Conservation (phyloP, 2,888 invertebrate genomes). For the Cynaeus angustus region DNA sequence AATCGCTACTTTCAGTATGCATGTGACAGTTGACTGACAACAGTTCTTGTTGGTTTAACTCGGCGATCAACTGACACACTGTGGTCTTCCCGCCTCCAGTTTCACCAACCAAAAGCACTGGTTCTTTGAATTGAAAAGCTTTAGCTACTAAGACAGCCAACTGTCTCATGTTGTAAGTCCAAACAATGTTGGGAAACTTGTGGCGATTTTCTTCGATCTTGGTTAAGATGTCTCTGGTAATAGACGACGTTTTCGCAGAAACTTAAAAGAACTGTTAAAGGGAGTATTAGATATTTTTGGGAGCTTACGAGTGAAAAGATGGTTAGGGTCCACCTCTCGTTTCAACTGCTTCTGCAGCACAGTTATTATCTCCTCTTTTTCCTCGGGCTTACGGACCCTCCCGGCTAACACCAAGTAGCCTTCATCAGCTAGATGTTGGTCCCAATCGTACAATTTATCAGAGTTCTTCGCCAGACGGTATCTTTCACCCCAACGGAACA, state of each 20-base stretch:
- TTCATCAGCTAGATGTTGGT: constrained; percentile 96
- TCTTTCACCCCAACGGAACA: constrained; percentile 97
- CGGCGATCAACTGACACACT: constrained; percentile 90
- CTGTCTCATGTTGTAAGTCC: constrained; percentile 94
- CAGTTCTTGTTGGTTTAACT: constrained; percentile 79
- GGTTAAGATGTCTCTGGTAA: constrained; percentile 83
- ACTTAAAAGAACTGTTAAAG: constrained; percentile 63
- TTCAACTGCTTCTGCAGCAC: constrained; percentile 88
- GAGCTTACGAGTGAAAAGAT: constrained; percentile 79
- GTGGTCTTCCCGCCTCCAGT: constrained; percentile 99
- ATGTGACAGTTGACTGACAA: constrained; percentile 97
- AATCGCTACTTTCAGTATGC: constrained; percentile 98
- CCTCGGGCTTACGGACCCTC: constrained; percentile 89
- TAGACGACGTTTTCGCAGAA: constrained; percentile 81
- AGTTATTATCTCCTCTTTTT: constrained; percentile 86
- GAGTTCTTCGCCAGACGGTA: constrained; percentile 84
- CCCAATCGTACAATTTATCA: constrained; percentile 91
- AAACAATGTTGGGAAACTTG: constrained; percentile 88
- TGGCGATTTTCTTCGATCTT: constrained; percentile 75
- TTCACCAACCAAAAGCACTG: constrained; percentile 95
- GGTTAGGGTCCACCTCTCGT: constrained; percentile 80
- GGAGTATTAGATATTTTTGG: constrained; percentile 1
- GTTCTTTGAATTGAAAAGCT: constrained; percentile 93
- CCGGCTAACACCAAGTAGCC: constrained; percentile 96
- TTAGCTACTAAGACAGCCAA: constrained; percentile 86